A percentile compares a stretch with the other conserved stretches of the same genome.
phyloP scores from a whole-genome alignment of 2,888 invertebrate genomes.

The Cataglyphis cursor region DNA sequence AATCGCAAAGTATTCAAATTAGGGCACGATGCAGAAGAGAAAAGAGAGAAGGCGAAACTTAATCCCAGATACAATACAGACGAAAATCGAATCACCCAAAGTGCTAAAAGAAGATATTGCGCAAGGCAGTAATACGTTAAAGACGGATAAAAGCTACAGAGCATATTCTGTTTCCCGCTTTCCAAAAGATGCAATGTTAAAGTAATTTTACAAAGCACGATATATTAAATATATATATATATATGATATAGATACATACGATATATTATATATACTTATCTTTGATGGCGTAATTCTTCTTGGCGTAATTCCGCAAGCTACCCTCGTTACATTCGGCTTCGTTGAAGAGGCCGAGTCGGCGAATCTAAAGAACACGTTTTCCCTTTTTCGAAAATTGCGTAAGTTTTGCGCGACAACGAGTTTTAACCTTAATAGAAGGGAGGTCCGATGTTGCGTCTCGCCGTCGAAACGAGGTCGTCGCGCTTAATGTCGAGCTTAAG shows the following conservation, averaged over 20 bases:
- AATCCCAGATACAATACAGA: not conserved
- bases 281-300: constrained; percentile 14
- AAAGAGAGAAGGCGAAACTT: not conserved
- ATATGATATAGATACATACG: not conserved
- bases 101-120: constrained; percentile 4
- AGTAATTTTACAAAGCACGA: not conserved
- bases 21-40: not conserved
- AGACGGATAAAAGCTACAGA: not conserved
- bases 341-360: constrained; percentile 12
- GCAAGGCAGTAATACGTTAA: not conserved
- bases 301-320: constrained; percentile 6
- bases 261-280: not conserved
- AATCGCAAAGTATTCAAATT: not conserved
- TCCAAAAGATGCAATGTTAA: not conserved
- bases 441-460: constrained; percentile 54
- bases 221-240: not conserved
- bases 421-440: constrained; percentile 58
- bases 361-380: constrained; percentile 35
- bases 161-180: not conserved
- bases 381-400: constrained; percentile 67
- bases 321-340: constrained; percentile 24
- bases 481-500: constrained; percentile 72
- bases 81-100: not conserved
- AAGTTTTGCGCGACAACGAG: constrained; percentile 58
- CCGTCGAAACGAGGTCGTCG: constrained; percentile 66